Conservation (phyloP, 1,140 invertebrate genomes). For the Eufriesea mexicana region DNA sequence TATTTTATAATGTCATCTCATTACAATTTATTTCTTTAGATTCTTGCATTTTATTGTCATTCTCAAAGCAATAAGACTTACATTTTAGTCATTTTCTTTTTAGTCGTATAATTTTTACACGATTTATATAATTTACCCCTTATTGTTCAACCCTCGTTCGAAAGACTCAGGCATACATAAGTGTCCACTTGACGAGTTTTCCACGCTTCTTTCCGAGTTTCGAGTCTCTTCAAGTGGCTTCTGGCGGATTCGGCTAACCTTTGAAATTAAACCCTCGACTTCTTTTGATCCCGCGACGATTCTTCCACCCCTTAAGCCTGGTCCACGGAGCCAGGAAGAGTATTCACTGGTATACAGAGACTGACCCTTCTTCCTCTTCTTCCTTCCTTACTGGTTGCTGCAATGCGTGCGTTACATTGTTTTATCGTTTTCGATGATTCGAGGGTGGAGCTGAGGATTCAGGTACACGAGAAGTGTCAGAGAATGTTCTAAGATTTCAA, state of each 20-base stretch:
- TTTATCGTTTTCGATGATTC: background rate
- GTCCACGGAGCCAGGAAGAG: background rate
- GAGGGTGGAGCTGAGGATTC: background rate
- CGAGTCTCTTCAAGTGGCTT: background rate
- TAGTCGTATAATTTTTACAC: background rate
- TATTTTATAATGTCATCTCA: too few species aligned
- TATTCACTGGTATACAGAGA: background rate
- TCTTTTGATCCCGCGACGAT: background rate
- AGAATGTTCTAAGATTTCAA: too few species aligned
- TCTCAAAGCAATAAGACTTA: background rate
- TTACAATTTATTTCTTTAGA: too few species aligned
- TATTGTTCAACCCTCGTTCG: background rate
- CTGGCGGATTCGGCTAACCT: slow-evolving; percentile 1
- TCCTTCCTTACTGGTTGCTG: background rate
- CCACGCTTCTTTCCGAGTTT: background rate
- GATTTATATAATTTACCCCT: background rate
- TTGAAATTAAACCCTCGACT: slow-evolving; percentile 14
- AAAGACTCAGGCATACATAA: background rate
- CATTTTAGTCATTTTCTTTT: background rate
- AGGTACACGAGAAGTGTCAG: too few species aligned
- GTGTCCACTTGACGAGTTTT: background rate
- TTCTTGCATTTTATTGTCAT: too few species aligned
- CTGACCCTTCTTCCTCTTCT: background rate
- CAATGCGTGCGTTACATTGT: background rate
- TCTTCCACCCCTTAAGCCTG: background rate